Evolutionary conservation across 2,888 invertebrate genomes (phyloP).

Genomic region (Lasioglossum pauxillum): DNA sequence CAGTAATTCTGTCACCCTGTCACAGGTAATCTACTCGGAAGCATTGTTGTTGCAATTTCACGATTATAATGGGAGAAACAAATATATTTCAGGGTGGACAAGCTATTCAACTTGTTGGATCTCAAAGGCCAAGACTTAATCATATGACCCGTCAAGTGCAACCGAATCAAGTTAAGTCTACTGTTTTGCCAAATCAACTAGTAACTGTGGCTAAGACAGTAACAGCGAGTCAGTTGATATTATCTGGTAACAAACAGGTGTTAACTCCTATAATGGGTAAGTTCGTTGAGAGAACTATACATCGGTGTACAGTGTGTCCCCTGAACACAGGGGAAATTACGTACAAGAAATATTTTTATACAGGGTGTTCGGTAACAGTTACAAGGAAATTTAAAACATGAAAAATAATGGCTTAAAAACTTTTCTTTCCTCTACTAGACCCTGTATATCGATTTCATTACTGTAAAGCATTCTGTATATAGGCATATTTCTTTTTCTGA

Average conservation of each 20-base stretch:
- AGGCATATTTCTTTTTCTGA: constrained; percentile 2
- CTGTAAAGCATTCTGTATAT: neutral
- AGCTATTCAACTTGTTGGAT: constrained; percentile 83
- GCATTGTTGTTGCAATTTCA: neutral
- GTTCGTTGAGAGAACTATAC: constrained; percentile 37
- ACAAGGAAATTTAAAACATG: neutral
- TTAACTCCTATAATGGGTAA: constrained; percentile 83
- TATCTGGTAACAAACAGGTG: constrained; percentile 83
- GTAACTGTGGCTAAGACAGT: constrained; percentile 83
- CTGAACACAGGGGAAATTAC: neutral
- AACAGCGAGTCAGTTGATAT: constrained; percentile 81
- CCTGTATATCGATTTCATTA: neutral
- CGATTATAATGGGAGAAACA: constrained; percentile 12
- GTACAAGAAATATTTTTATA: neutral
- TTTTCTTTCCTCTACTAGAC: neutral
- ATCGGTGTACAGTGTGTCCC: neutral
- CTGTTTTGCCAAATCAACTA: constrained; percentile 82
- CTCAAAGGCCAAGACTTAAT: constrained; percentile 83
- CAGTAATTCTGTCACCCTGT: constrained; percentile 80
- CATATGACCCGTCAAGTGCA: constrained; percentile 83
- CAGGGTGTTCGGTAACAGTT: neutral
- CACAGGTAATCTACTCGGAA: constrained; percentile 75
- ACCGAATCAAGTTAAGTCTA: constrained; percentile 80
- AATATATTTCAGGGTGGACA: constrained; percentile 77
- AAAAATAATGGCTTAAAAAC: neutral